Base-by-base conservation (phyloP, 35 echinoderm and acorn worm genomes). In the Chiridota heheva region DNA sequence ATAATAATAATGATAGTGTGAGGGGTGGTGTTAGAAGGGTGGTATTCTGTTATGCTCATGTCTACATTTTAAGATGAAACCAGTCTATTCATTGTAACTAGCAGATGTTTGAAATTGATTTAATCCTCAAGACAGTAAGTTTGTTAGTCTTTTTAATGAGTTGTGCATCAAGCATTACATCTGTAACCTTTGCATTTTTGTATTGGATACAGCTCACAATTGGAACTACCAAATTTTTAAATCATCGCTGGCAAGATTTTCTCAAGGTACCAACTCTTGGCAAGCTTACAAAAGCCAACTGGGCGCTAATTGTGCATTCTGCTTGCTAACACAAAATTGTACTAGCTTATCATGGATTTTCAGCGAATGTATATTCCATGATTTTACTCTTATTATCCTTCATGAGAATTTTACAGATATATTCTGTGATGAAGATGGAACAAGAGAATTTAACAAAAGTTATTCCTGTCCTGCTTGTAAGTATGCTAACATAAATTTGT, bases 391-490 rank as follows among this genome's bases (percentile, higher is more conserved):
- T 20, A 3, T 15, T 22, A 7, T 63, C 66, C 80, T 31, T 71
- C 57, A 37, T 41, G 61, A 17, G n/a, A 24, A 13, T n/a, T 15
- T 49, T 42, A 20, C 56, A 96, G 92, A 96, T 78, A 91, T 96
- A 41, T 96, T 91, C 71, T 96, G 92, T 91, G 92, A 96, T 84
- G 92, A 96, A 60, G 88, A 96, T 87, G 92, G 92, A 36, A 67
- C 88, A 10, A 76, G 84, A 71, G 92, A 96, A 83, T 96, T 96
- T 51, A 91, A 91, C 56, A 96, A 87, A 58, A 63, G 53, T 7
- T 59, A 67, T 42, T 58, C 78, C 44, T 96, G 92, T 78, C 92
- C 92, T 41, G 92, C 92, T 8, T 96, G 92, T 96, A 87, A 96
- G 92, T 90, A 37, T 8, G 10, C 15, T 26, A 20, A 22, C 20